Evolutionary conservation across 2,888 invertebrate species (phyloP).

Genomic region (Exocentrus adspersus): DNA sequence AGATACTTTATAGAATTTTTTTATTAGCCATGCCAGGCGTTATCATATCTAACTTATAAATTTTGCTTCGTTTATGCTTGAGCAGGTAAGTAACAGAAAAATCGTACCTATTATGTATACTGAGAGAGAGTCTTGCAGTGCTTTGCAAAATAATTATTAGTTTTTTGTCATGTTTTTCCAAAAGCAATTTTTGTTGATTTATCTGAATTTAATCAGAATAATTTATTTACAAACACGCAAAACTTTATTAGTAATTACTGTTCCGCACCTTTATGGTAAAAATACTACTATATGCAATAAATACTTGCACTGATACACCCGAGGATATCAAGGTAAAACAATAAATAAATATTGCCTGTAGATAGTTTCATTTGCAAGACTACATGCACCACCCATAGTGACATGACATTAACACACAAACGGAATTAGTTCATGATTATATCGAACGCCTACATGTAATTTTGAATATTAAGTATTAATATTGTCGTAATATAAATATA

Average conservation of each 20-base stretch:
- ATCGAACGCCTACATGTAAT: neutral
- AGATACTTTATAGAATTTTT: too few species aligned
- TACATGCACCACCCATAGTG: neutral
- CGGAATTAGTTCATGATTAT: constrained; percentile 1
- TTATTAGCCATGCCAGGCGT: neutral
- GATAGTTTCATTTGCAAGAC: neutral
- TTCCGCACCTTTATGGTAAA: too few species aligned
- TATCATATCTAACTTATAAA: too few species aligned
- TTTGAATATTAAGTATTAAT: neutral
- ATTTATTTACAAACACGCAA: neutral
- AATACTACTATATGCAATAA: too few species aligned
- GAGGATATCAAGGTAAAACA: neutral
- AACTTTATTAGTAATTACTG: too few species aligned
- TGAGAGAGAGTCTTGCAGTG: too few species aligned
- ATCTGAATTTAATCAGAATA: neutral
- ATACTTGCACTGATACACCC: neutral
- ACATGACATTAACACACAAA: neutral
- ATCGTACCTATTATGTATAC: too few species aligned
- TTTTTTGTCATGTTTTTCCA: too few species aligned
- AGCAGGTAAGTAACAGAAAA: too few species aligned
- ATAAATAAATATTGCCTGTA: neutral
- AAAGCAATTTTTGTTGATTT: neutral
- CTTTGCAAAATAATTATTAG: too few species aligned
- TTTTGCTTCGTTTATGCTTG: too few species aligned
- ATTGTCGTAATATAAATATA: neutral